phyloP scores from a whole-genome alignment of 2,113 vertebrate genomes.

The Crotalus viridis region DNA sequence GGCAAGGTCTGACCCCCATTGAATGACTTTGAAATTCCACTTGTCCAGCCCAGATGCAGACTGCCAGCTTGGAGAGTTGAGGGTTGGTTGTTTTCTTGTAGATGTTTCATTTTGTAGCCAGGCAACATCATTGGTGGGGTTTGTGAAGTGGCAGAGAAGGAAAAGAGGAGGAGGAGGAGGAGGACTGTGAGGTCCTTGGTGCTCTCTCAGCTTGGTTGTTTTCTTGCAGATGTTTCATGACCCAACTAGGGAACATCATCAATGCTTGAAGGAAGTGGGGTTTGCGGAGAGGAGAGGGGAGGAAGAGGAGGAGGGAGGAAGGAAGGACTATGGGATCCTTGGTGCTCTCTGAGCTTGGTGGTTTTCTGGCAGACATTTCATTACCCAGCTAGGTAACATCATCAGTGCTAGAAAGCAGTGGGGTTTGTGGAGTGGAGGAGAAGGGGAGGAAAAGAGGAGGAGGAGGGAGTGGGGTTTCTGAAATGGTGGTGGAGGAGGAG shows the following conservation, averaged over 20 bases:
- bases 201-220: neutral
- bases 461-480: too few species aligned
- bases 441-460: too few species aligned
- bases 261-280: neutral
- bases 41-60: neutral
- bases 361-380: too few species aligned
- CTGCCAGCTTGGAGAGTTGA: neutral
- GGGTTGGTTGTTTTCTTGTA: neutral
- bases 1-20: neutral
- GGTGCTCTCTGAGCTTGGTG: too few species aligned
- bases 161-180: neutral
- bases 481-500: too few species aligned
- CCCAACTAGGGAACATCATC: neutral
- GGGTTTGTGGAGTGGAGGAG: too few species aligned
- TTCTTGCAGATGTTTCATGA: neutral
- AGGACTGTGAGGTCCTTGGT: neutral
- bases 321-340: too few species aligned
- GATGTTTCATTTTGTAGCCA: neutral
- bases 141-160: neutral
- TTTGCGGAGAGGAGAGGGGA: too few species aligned
- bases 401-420: neutral
- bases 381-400: too few species aligned
- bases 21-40: neutral
- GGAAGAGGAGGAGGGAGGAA: too few species aligned
- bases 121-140: neutral